Percentiles rank a stretch among this genome's conserved stretches.
These are phyloP conservation scores for Hybos culiciformis DNA, from an alignment of 2,888 invertebrate species.

Conservation along the genomic window DNA sequence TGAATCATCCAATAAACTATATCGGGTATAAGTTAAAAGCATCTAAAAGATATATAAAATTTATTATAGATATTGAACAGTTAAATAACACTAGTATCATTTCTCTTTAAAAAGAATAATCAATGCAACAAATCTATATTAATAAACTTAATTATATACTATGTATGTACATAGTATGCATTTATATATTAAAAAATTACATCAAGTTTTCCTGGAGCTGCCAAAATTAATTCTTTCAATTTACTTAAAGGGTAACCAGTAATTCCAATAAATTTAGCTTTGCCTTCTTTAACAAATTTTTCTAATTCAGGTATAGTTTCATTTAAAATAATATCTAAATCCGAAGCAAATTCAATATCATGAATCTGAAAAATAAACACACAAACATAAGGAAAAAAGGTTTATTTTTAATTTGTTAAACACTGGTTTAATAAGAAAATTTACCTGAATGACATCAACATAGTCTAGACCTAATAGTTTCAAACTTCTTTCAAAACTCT, in stretches of 20 bases:
- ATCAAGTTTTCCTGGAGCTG: constrained; percentile 37
- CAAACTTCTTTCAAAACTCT: constrained; percentile 65
- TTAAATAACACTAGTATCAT: no score
- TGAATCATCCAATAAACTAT: constrained; percentile 66
- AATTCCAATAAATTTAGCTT: constrained; percentile 67
- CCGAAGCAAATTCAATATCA: constrained; percentile 77
- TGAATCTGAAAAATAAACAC: constrained; percentile 54
- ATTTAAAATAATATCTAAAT: constrained; percentile 56
- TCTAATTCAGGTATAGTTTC: constrained; percentile 78
- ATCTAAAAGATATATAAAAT: constrained; percentile 13
- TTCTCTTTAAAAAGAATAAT: neutral
- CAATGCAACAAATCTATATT: neutral
- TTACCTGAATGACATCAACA: constrained; percentile 79
- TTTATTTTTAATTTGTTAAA: neutral
- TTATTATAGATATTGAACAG: constrained; percentile 14
- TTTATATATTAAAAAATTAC: constrained; percentile 16
- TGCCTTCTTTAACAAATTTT: constrained; percentile 55
- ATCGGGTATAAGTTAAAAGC: constrained; percentile 59
- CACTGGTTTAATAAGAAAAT: neutral
- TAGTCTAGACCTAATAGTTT: constrained; percentile 59
- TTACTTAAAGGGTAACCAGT: constrained; percentile 73
- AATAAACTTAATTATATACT: neutral
- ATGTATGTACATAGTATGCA: neutral
- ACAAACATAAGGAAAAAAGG: neutral
- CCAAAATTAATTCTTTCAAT: constrained; percentile 59